phyloP scores from a whole-genome alignment of 2,113 vertebrate species.

The Cepphus grylle region DNA sequence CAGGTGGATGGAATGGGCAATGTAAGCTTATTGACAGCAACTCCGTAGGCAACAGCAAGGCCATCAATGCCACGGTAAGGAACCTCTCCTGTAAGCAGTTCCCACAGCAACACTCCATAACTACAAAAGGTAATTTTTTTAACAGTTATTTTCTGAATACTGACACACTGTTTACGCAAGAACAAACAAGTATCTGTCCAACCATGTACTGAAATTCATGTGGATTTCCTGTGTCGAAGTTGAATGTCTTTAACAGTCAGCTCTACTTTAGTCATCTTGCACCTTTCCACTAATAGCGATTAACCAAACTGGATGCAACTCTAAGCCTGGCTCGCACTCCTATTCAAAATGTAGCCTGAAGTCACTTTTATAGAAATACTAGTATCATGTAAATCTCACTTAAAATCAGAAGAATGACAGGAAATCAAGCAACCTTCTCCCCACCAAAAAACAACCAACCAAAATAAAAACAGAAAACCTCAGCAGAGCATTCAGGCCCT shows the following conservation, averaged over 20 bases:
- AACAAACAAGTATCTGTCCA: not conserved
- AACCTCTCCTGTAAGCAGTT: conserved; percentile 94
- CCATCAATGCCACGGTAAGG: conserved; percentile 96
- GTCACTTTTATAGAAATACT: not conserved
- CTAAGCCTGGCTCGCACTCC: not conserved
- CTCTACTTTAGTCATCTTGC: not conserved
- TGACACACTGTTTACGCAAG: not conserved
- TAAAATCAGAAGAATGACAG: not conserved
- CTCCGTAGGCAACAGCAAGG: conserved; percentile 92
- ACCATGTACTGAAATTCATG: not conserved
- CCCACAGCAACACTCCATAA: conserved; percentile 95
- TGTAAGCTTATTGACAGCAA: conserved; percentile 95
- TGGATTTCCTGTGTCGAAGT: not conserved
- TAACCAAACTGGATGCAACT: not conserved
- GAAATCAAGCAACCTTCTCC: not conserved
- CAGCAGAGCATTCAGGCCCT: not conserved
- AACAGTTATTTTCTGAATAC: not conserved
- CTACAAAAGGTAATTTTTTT: conserved; percentile 71
- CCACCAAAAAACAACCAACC: not conserved
- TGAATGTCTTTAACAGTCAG: not conserved
- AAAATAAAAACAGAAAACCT: not conserved
- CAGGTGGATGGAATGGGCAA: conserved; percentile 95
- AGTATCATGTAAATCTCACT: not conserved
- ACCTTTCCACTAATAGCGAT: not conserved
- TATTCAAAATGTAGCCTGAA: not conserved